Conservation (phyloP, 2,113 vertebrate species). For the Terrapene triunguis region DNA sequence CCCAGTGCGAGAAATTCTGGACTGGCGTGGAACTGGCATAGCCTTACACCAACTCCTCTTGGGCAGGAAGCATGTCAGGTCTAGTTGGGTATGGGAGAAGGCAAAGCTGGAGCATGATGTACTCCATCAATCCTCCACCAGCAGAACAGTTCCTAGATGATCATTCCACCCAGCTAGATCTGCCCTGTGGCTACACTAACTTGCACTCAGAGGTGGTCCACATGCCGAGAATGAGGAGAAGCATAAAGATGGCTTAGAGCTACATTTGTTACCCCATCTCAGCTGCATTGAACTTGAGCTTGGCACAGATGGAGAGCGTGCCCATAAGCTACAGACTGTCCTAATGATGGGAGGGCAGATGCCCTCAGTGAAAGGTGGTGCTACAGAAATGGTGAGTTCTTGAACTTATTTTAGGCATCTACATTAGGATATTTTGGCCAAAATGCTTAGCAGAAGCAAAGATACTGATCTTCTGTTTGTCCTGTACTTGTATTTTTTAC, state of each 20-base stretch:
- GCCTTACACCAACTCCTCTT: not conserved
- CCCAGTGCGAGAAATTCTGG: not conserved
- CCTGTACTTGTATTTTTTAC: not conserved
- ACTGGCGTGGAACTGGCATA: not conserved
- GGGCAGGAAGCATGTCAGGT: not conserved
- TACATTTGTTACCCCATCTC: not conserved
- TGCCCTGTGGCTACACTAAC: not conserved
- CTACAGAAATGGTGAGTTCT: not conserved
- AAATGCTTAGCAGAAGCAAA: not conserved
- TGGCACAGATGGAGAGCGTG: not conserved
- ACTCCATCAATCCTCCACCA: too few relatives aligned
- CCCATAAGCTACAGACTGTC: not conserved
- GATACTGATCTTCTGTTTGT: accelerated
- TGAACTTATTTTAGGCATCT: not conserved
- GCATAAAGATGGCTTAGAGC: not conserved
- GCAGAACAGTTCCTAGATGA: not conserved
- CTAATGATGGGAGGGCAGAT: not conserved
- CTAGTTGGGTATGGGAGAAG: not conserved
- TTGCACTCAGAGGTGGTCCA: not conserved
- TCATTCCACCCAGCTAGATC: not conserved
- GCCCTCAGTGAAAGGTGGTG: not conserved
- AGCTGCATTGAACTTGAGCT: not conserved
- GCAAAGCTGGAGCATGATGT: not conserved
- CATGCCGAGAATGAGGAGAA: not conserved
- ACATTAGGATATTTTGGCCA: not conserved